Conservation (phyloP, 2,113 vertebrate genomes). For the Pteruthius melanotis region DNA sequence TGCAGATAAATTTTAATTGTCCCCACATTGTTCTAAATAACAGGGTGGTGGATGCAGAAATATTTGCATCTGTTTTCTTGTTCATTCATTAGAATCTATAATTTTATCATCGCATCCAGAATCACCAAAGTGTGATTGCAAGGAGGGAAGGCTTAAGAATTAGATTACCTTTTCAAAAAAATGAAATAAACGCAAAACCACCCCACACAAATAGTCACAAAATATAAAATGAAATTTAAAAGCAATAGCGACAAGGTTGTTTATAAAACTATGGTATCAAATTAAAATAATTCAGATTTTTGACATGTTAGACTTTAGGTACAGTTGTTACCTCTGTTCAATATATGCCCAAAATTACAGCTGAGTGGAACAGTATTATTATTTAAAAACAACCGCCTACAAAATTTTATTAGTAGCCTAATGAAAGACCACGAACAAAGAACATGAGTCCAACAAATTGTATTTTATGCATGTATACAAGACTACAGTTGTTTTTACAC, state of each 20-base stretch:
- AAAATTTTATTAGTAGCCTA: not conserved
- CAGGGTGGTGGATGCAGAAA: not conserved
- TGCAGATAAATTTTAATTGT: not conserved
- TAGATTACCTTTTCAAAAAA: not conserved
- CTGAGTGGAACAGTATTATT: not conserved
- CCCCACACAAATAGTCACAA: not conserved
- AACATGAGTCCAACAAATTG: not conserved
- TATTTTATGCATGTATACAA: not conserved
- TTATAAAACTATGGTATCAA: not conserved
- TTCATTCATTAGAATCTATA: not conserved
- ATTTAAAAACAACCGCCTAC: not conserved
- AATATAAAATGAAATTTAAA: not conserved
- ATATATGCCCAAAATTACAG: not conserved
- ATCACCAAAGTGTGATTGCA: not conserved
- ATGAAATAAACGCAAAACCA: not conserved
- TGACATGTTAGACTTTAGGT: not conserved
- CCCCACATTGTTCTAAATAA: not conserved
- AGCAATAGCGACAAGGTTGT: not conserved
- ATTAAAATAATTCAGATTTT: not conserved
- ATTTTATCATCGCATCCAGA: not conserved
- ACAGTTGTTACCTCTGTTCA: not conserved
- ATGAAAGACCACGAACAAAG: too few species aligned
- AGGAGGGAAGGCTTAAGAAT: not conserved
- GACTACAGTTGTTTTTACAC: not conserved
- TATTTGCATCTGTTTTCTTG: not conserved